These are phyloP conservation scores for Plebejus argus DNA, from an alignment of 2,888 invertebrate genomes.

Conservation along the genomic window DNA sequence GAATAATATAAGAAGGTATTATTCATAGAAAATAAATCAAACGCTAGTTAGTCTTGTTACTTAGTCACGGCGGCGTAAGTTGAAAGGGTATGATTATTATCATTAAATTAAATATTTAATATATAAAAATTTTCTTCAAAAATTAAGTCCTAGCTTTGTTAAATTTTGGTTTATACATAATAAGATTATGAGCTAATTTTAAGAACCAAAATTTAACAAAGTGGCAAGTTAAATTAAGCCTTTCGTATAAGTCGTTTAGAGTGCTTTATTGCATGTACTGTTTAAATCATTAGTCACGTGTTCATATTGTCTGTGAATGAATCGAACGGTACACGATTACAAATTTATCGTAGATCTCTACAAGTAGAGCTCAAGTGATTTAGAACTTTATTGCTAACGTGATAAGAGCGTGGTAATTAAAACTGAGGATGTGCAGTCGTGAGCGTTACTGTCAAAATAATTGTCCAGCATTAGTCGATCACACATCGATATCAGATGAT, in stretches of 20 bases:
- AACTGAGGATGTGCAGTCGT: conserved; percentile 22
- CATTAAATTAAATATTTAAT: not conserved
- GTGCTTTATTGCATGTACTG: conserved; percentile 44
- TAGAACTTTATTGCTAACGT: conserved; percentile 33
- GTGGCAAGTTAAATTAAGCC: not conserved
- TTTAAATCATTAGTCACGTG: conserved; percentile 46
- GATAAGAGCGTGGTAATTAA: conserved; percentile 32
- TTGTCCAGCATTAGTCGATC: conserved; percentile 64
- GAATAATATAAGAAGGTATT: not conserved
- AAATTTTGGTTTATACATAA: not conserved
- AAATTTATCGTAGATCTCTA: conserved; percentile 42
- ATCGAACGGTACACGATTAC: conserved; percentile 58
- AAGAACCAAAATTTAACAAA: no score
- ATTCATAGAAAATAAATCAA: not conserved
- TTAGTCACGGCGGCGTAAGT: not conserved
- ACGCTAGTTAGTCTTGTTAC: not conserved
- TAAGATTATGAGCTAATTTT: no score
- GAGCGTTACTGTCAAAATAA: conserved; percentile 50
- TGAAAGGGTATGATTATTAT: not conserved
- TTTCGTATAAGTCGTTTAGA: conserved; percentile 38
- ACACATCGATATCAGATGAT: conserved; percentile 65
- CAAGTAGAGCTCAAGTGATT: conserved; percentile 35
- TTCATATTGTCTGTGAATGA: conserved; percentile 58
- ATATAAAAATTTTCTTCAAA: not conserved
- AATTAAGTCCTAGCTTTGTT: not conserved